Base-by-base conservation (phyloP, 2,888 invertebrate species). In the Synergus itoensis region DNA sequence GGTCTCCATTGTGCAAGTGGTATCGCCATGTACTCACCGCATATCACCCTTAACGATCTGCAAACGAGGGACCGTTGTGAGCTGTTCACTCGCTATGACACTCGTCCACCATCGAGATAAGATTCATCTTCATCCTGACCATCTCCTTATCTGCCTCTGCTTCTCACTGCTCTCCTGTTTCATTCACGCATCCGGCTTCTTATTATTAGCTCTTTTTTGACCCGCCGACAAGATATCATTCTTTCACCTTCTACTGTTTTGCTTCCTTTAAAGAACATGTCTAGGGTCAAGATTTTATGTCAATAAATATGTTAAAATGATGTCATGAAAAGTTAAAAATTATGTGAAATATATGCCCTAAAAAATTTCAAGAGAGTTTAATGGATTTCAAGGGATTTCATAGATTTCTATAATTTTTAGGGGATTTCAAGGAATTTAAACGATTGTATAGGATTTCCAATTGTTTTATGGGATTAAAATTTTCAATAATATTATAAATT, bases 1-100 rank as follows among this genome's bases (percentile, higher is more conserved):
- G 84, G 83, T 80, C 77, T 84, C 88, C 88, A 90, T 89, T 89
- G 90, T 90, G 89, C 88, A 89, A 89, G 88, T 86, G 86, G 88
- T 86, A 87, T 85, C 86, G 87, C 81, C 83, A 84, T 86, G 86
- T 88, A 87, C 87, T 86, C 86, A 83, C 82, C 79, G 76, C 79
- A 76, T 90, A 90, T 90, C 90, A 86, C 77, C 73, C 84, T 83
- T 82, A 83, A 81, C 85, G 86, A 90, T 90, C 90, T 88, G 84
- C 86, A 87, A 87, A 89, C 88, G 83, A 81, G 76, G 48, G 43
- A 43, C 81, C 78, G 63, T 84, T 85, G 83, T 85, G 82, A 85
- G 85, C 80, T 82, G 81, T 86, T 86, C 82, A 85, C 84, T 86
- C 86, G 85, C 87, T 87, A 86, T 87, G 87, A 88, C 85, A 86